Conservation (phyloP, 1,140 invertebrate genomes). For the Mycetomoellerius zeteki region DNA sequence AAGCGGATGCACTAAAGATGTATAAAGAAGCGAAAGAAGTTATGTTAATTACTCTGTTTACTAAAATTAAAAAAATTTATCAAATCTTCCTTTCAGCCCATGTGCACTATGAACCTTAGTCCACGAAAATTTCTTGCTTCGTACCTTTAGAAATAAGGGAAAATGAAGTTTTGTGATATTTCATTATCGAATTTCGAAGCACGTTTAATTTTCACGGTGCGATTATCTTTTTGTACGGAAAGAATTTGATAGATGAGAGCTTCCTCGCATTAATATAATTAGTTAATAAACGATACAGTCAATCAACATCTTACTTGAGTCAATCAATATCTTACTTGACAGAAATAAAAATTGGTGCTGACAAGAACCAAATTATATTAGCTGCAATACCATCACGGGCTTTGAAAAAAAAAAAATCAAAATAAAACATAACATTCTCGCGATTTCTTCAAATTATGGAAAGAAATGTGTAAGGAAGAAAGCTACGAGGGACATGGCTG, state of each 20-base stretch:
- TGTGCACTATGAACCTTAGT: no score
- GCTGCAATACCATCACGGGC: not conserved
- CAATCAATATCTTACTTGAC: not conserved
- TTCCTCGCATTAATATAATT: not conserved
- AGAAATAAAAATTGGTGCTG: not conserved
- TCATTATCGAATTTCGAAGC: not conserved
- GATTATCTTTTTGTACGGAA: not conserved
- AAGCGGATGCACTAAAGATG: no score
- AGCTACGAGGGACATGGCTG: not conserved
- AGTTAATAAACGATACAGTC: not conserved
- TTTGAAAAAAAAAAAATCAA: slow-evolving; percentile 7
- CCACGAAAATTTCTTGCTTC: not conserved
- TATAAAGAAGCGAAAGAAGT: no score
- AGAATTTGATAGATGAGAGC: not conserved
- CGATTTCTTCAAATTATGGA: not conserved
- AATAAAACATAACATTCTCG: not conserved
- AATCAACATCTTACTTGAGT: not conserved
- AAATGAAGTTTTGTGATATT: not conserved
- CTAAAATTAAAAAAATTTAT: no score
- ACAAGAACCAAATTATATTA: no score
- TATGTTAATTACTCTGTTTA: no score
- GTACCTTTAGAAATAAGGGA: not conserved
- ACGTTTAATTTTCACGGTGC: not conserved
- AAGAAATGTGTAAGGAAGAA: not conserved
- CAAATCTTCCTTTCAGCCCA: no score